Percentiles rank a stretch among this genome's conserved stretches.
Evolutionary conservation across 2,888 invertebrate genomes (phyloP).

Genomic region (Eumacrocentrus americanus): DNA sequence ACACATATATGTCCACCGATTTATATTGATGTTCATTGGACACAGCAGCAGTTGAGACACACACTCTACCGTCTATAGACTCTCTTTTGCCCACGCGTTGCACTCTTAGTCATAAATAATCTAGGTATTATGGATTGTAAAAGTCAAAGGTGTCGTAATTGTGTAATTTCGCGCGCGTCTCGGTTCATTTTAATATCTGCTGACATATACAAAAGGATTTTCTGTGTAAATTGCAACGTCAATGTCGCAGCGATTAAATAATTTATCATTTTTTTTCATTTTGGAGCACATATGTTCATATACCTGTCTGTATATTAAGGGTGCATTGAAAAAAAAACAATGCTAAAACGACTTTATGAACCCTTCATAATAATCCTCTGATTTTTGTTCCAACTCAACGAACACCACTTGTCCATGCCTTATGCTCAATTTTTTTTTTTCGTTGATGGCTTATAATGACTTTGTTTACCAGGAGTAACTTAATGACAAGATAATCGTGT

Average conservation of each 20-base stretch:
- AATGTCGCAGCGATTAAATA: not conserved
- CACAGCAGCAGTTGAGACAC: constrained; percentile 12
- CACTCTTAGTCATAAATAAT: constrained; percentile 27
- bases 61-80: not conserved
- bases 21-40: constrained; percentile 22
- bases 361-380: constrained; percentile 27
- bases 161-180: constrained; percentile 26
- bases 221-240: not conserved
- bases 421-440: constrained; percentile 31
- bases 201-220: constrained; percentile 20
- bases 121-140: constrained; percentile 29
- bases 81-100: constrained; percentile 23
- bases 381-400: constrained; percentile 34
- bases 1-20: constrained; percentile 12
- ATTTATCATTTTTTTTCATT: not conserved
- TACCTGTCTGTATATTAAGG: not conserved
- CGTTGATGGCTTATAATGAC: constrained; percentile 23
- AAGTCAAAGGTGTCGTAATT: constrained; percentile 31
- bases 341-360: constrained; percentile 20
- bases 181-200: constrained; percentile 13
- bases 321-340: constrained; percentile 5
- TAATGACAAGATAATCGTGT: constrained; percentile 4
- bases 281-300: not conserved
- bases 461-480: constrained; percentile 28
- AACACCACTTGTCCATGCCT: constrained; percentile 34